A percentile compares a stretch with the other conserved stretches of the same genome.
phyloP scores from a whole-genome alignment of 2,113 vertebrate species.

The Alouatta palliata region DNA sequence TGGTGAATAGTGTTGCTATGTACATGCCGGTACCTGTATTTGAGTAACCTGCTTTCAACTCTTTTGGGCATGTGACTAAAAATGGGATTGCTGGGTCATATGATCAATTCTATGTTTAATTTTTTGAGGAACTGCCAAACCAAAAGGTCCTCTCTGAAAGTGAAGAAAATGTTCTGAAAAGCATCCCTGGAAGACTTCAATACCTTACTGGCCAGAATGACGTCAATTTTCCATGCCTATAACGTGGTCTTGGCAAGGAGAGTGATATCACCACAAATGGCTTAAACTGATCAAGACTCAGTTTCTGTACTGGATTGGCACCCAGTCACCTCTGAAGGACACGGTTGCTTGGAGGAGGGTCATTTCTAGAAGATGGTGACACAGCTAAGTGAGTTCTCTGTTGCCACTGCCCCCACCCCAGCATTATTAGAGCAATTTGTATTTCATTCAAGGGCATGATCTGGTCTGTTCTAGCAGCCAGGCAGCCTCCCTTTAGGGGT shows the following conservation, averaged over 20 bases:
- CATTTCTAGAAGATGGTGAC: background rate
- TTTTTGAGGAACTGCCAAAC: background rate
- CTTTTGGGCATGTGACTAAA: background rate
- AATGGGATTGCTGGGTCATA: background rate
- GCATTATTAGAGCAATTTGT: background rate
- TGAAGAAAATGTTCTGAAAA: background rate
- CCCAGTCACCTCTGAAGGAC: background rate
- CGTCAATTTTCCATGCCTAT: background rate
- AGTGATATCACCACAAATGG: fast-evolving
- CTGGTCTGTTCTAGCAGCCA: background rate
- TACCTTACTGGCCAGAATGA: background rate
- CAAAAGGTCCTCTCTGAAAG: background rate
- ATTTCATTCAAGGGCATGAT: background rate
- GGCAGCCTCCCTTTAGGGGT: background rate
- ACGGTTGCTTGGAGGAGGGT: background rate
- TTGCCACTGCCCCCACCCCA: background rate
- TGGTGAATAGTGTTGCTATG: background rate
- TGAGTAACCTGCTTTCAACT: background rate
- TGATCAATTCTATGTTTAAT: background rate
- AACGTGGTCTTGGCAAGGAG: background rate
- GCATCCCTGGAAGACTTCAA: background rate
- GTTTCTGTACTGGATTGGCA: background rate
- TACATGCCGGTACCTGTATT: background rate
- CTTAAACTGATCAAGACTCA: background rate
- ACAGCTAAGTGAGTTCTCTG: background rate